phyloP scores from a whole-genome alignment of 2,113 vertebrate species.

The Cinclus cinclus region DNA sequence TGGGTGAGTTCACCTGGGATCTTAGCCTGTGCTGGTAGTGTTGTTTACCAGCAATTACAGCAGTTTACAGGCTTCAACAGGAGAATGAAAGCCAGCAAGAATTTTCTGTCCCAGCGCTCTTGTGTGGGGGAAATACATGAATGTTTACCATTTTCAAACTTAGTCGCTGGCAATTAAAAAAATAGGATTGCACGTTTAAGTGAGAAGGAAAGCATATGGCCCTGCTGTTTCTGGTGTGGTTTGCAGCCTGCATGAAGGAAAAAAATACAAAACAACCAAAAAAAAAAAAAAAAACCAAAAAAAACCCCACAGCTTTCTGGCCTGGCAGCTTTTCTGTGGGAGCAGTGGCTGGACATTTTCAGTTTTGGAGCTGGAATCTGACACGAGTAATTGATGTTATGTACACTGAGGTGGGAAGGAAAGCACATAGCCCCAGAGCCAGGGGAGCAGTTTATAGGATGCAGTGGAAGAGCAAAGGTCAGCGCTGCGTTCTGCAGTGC shows the following conservation, averaged over 20 bases:
- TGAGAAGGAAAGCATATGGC: neutral
- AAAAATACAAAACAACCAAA: neutral
- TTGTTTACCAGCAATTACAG: no score
- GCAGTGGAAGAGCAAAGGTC: neutral
- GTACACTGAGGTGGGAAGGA: neutral
- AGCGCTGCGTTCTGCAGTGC: neutral
- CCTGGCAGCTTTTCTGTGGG: neutral
- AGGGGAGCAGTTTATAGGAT: neutral
- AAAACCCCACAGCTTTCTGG: neutral
- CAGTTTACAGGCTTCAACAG: neutral
- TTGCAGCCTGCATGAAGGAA: neutral
- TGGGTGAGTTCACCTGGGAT: neutral
- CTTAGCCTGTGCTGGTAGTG: no score
- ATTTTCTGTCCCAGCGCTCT: neutral
- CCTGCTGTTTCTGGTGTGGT: neutral
- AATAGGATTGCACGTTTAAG: neutral
- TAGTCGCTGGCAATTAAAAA: neutral
- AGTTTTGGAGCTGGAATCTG: neutral
- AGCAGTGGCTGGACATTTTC: neutral
- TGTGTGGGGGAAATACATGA: neutral
- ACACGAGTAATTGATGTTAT: rapidly evolving
- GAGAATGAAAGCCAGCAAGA: neutral
- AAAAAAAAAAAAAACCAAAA: neutral
- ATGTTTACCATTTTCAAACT: neutral
- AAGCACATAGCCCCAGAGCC: rapidly evolving